These are phyloP conservation scores for Smittia sp. DNA, from an alignment of 2,888 invertebrate species.

Conservation along the genomic window DNA sequence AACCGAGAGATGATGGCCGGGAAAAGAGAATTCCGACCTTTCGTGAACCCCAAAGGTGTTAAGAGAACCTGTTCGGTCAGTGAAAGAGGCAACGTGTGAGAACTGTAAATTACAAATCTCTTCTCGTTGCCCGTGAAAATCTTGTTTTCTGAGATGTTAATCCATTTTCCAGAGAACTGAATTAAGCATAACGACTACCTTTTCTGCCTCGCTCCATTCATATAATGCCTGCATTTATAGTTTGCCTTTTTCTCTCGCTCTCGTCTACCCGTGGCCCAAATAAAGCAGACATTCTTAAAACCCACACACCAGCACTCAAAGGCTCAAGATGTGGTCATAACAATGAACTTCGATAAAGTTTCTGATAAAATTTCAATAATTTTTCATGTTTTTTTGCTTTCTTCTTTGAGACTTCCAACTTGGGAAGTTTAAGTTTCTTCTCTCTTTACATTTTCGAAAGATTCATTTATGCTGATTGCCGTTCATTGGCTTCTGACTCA, in stretches of 20 bases:
- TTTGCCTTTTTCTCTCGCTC: no score
- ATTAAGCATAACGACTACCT: no score
- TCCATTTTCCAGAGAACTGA: no score
- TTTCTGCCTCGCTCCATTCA: no score
- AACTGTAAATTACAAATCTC: background rate
- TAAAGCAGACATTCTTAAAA: background rate
- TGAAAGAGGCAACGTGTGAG: background rate
- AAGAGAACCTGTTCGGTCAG: background rate
- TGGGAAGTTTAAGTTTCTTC: background rate
- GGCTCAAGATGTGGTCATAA: background rate
- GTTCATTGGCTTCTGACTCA: slow-evolving; percentile 4
- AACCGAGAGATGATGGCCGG: background rate
- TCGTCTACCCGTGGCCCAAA: no score
- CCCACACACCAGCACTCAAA: background rate
- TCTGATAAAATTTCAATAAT: slow-evolving; percentile 9
- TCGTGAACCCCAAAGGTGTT: background rate
- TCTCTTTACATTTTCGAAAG: background rate
- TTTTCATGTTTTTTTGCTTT: background rate
- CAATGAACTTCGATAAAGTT: background rate
- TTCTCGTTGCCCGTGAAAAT: no score
- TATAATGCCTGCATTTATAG: no score
- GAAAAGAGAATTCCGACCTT: background rate
- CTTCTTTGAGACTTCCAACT: background rate
- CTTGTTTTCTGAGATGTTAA: no score
- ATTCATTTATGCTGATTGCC: slow-evolving; percentile 3